A percentile compares a stretch with the other conserved stretches of the same genome.
Evolutionary conservation across 2,797 vertebrate species (phyloP).

Genomic region (Xenentodon cancila): DNA sequence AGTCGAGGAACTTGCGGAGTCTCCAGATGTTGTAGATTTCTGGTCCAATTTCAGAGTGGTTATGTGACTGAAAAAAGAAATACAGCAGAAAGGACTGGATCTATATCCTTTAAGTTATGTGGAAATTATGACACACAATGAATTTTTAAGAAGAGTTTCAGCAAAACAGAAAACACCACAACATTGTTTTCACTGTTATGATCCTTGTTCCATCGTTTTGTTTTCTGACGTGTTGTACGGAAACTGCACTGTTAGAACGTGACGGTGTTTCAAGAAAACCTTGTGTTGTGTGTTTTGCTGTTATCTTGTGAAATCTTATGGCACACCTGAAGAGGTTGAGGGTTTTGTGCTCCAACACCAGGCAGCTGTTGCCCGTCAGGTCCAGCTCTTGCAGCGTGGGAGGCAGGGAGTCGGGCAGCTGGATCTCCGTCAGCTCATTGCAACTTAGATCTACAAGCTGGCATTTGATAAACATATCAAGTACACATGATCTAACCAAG

Average conservation of each 20-base stretch:
- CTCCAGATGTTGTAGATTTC: slow-evolving; percentile 83
- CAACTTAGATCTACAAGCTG: slow-evolving; percentile 96
- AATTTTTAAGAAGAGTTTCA: not conserved
- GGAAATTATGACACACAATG: not conserved
- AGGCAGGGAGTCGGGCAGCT: slow-evolving; percentile 90
- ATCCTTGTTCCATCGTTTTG: no score
- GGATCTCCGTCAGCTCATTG: slow-evolving; percentile 94
- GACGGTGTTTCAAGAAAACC: not conserved
- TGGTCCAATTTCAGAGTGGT: slow-evolving; percentile 94
- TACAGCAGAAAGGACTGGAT: not conserved
- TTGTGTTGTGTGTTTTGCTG: no score
- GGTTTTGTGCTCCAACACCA: slow-evolving; percentile 94
- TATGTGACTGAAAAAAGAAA: slow-evolving; percentile 85
- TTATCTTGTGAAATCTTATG: not conserved
- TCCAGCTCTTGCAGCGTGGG: slow-evolving; percentile 92
- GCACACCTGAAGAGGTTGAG: slow-evolving; percentile 95
- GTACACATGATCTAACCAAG: slow-evolving; percentile 3
- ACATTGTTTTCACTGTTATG: no score
- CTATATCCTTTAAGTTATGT: not conserved
- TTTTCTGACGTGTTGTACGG: no score
- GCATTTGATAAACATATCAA: slow-evolving; percentile 19
- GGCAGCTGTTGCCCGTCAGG: slow-evolving; percentile 91
- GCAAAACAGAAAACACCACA: no score
- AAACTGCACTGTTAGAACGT: no score
- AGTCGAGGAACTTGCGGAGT: slow-evolving; percentile 76